Evolutionary conservation across 2,888 invertebrate species (phyloP), one percentile per base, ranked within the genome.

Genomic region (Hedya salicella): DNA sequence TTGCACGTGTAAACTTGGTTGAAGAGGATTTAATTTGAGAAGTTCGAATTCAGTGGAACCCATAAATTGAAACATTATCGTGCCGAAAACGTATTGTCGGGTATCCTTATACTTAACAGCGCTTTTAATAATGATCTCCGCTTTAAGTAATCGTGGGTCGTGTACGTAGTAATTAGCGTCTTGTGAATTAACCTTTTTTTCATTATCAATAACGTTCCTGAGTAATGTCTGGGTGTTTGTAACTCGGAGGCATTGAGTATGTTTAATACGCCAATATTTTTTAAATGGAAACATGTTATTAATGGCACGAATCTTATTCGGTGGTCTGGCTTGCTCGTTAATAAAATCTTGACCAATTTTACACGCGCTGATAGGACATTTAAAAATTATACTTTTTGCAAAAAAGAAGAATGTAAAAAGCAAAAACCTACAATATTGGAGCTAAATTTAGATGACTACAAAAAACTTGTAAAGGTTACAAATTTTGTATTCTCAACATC

Each of bases 201-300:
- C 44, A 40, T 65, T 63, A 76, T 76, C 71, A 75, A 74, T 72
- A 73, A 72, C 65, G 69, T 69, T 59, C 57, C 63, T 53, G 60
- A 69, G 62, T 69, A 70, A 65, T 65, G 62, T 40, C 42, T 48
- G 48, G 63, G 63, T 57, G 66, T 66, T 66, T 66, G 54, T 66
- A 14, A 36, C 30, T 40, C 53, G 54, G 40, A 40, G 54, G 61
- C 60, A 60, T 66, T 50, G 50, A 42, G 54, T 54, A 48, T 66
- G 48, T 66, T 66, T 54, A 61, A 61, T 61, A 61, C 16, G 52
- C 52, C 66, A 66, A 61, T 66, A 61, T 61, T 39, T 48, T 11
- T 21, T 52, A 61, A 66, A 49, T 49, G 61, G 21, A 54, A 61
- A 39, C 53, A 54, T n/a, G 66, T 60, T 61, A 66, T 61, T 54